Evolutionary conservation across 2,888 invertebrate genomes (phyloP), one percentile per base, ranked within the genome.

Genomic region (Dasysyrphus tricinctus): DNA sequence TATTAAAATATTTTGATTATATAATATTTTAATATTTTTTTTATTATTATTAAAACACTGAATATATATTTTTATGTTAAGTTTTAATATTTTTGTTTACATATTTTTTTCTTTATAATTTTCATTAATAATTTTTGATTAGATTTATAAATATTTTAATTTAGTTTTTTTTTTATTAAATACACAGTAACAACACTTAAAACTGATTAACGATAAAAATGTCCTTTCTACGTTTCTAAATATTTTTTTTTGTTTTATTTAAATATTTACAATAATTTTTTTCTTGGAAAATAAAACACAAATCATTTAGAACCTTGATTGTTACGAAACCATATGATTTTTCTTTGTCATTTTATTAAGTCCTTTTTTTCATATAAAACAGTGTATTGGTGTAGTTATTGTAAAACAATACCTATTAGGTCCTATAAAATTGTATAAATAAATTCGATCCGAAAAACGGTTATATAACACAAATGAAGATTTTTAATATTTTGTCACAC

Each of bases 181-280:
- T 57, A 75, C 75, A 82, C 79, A 67, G 44, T 69, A 83, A 87
- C 80, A 87, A 87, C 87, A 87, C 87, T 87, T 87, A 87, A 87
- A 87, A 87, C 87, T 87, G 87, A 87, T 87, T 87, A 86, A 86
- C 86, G 75, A 86, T 82, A 74, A 67, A 54, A 75, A 39, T 61
- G 37, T 61, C 44, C 12, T 69, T 56, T 44, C 24, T 65, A 80
- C 32, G 42, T 44, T 67, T 63, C 11, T 67, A 67, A 72, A 37
- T 37, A 49, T 42, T 42, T 32, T 39, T 34, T 42, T 67, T 24
- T 51, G 16, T 54, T 49, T 19, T 47, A 34, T 37, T 44, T 63
- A 54, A 63, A 70, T 67, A 61, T 80, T 80, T 76, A 54, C 59
- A 24, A 29, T 32, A 32, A 14, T 54, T 70, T 19, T 70, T n/a